These are phyloP conservation scores for Lepus oiostolus DNA, from an alignment of 2,797 vertebrate genomes.

Conservation along the genomic window DNA sequence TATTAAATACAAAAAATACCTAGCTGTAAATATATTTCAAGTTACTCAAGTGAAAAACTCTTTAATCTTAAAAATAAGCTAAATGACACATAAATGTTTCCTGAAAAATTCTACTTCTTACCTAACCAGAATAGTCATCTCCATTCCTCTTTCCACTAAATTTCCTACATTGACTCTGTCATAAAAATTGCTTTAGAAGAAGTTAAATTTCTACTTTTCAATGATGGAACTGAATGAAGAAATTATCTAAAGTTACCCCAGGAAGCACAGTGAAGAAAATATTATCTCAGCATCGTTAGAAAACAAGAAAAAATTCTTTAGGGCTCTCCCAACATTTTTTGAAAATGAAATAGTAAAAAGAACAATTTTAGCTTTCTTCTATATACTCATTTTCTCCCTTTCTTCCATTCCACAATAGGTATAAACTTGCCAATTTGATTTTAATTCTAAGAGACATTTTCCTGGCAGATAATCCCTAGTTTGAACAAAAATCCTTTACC, in stretches of 20 bases:
- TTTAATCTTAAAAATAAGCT: conserved; percentile 52
- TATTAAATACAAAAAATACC: conserved; percentile 38
- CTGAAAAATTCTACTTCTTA: background rate
- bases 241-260: conserved; percentile 15
- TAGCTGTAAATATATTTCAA: conserved; percentile 31
- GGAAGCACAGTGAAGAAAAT: conserved; percentile 49
- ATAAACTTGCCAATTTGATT: conserved; percentile 75
- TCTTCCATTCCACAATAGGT: conserved; percentile 28
- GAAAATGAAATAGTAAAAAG: conserved; percentile 1
- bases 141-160: conserved; percentile 33
- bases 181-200: conserved; percentile 44
- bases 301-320: conserved; percentile 27
- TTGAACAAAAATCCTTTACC: conserved; percentile 68
- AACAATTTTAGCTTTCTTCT: conserved; percentile 18
- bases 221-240: background rate
- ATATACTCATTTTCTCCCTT: conserved; percentile 52
- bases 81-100: background rate
- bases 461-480: conserved; percentile 69
- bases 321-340: background rate
- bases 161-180: background rate
- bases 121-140: background rate
- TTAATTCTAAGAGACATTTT: conserved; percentile 77
- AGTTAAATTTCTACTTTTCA: conserved; percentile 47
- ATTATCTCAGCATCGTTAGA: background rate
- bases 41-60: conserved; percentile 11